phyloP scores from a whole-genome alignment of 1,140 invertebrate species.

The Camponotus floridanus region DNA sequence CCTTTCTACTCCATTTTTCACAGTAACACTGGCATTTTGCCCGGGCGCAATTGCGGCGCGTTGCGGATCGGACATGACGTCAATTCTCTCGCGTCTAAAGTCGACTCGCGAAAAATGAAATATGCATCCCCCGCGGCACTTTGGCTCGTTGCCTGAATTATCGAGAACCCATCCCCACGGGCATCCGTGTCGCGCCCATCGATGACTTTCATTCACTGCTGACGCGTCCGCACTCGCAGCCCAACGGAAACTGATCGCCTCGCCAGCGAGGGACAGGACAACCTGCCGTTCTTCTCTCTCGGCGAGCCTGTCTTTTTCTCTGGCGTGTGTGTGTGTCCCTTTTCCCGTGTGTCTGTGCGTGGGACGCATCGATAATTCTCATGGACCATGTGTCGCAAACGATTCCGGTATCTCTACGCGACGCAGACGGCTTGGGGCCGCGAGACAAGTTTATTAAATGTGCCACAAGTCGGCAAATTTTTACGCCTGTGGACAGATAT shows the following conservation, averaged over 20 bases:
- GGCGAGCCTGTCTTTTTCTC: slow-evolving; percentile 54
- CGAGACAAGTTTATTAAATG: slow-evolving; percentile 34
- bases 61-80: slow-evolving; percentile 7
- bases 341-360: slow-evolving; percentile 53
- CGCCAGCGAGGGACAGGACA: slow-evolving; percentile 65
- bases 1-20: background rate
- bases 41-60: background rate
- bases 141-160: background rate
- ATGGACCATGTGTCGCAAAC: slow-evolving; percentile 35
- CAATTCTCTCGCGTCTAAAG: background rate
- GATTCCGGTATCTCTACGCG: slow-evolving; percentile 47
- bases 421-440: slow-evolving; percentile 69
- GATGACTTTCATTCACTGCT: slow-evolving; percentile 2
- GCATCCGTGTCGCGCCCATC: background rate
- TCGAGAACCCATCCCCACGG: background rate
- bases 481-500: background rate
- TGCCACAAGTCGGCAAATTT: background rate
- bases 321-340: background rate
- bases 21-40: background rate
- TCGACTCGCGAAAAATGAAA: slow-evolving; percentile 30
- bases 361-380: slow-evolving; percentile 68
- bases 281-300: slow-evolving; percentile 76
- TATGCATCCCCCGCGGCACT: background rate
- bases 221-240: slow-evolving; percentile 67
- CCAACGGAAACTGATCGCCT: slow-evolving; percentile 79